A percentile compares a stretch with the other conserved stretches of the same genome.
phyloP scores from a whole-genome alignment of 2,888 invertebrate genomes.

The Zaprionus lineosus region DNA sequence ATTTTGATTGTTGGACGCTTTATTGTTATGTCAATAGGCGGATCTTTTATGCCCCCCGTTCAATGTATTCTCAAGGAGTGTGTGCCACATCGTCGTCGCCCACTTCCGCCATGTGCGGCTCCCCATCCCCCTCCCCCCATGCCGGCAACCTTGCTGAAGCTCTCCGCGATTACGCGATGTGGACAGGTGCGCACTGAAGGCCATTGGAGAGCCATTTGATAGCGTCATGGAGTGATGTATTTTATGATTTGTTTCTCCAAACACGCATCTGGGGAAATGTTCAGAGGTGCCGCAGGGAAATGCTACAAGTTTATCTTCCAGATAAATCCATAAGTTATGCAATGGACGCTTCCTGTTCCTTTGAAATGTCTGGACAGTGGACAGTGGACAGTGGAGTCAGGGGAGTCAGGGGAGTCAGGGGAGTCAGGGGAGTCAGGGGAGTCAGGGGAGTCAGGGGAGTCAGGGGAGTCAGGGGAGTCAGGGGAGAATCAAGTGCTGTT shows the following conservation, averaged over 20 bases:
- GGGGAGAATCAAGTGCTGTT: no score
- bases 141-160: not conserved
- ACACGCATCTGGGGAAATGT: conserved; percentile 36
- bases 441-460: no score
- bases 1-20: conserved; percentile 64
- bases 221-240: conserved; percentile 48
- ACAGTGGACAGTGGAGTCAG: no score
- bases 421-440: no score
- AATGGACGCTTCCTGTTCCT: conserved; percentile 32
- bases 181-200: conserved; percentile 63
- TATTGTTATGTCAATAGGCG: conserved; percentile 67
- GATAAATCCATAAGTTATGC: conserved; percentile 26
- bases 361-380: no score
- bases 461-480: no score
- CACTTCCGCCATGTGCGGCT: conserved; percentile 53
- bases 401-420: no score
- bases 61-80: no score
- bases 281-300: conserved; percentile 12
- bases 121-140: not conserved
- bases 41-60: conserved; percentile 42
- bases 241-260: conserved; percentile 56
- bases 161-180: conserved; percentile 26
- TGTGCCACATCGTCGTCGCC: conserved; percentile 21
- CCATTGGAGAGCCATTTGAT: conserved; percentile 58
- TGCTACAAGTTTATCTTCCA: conserved; percentile 20